Conservation (phyloP, 2,113 vertebrate species). For the Galbula dea region DNA sequence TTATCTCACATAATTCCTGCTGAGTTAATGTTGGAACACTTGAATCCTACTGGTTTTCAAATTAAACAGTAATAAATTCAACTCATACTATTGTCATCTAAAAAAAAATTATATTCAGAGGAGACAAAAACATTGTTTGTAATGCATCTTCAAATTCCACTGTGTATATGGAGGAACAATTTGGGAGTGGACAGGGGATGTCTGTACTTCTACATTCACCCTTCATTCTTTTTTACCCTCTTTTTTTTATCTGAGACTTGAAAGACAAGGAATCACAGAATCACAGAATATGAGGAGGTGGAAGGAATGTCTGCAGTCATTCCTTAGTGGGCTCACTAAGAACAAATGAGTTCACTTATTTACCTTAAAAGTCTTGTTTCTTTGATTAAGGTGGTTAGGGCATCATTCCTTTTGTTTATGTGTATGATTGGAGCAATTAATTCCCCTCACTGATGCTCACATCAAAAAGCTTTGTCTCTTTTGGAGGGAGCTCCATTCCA, state of each 20-base stretch:
- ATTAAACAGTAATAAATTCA: not conserved
- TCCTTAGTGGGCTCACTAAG: not conserved
- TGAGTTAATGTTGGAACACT: not conserved
- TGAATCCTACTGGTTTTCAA: not conserved
- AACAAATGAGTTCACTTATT: not conserved
- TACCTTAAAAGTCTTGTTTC: not conserved
- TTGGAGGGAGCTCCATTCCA: not conserved
- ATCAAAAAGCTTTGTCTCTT: not conserved
- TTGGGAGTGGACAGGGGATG: not conserved
- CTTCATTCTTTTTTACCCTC: not conserved
- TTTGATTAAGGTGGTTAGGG: not conserved
- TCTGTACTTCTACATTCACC: not conserved
- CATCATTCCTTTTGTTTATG: not conserved
- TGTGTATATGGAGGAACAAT: not conserved
- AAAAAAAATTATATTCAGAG: not conserved
- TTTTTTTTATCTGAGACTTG: not conserved
- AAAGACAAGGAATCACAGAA: not conserved
- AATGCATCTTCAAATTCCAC: not conserved
- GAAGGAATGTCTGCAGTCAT: not conserved
- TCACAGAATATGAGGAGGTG: no score
- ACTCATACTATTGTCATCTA: not conserved
- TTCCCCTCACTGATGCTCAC: not conserved
- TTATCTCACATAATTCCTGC: not conserved
- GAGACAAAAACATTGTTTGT: not conserved
- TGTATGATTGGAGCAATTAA: not conserved